Evolutionary conservation across 2,113 vertebrate species (phyloP).

Genomic region (Bubo blakistoni): DNA sequence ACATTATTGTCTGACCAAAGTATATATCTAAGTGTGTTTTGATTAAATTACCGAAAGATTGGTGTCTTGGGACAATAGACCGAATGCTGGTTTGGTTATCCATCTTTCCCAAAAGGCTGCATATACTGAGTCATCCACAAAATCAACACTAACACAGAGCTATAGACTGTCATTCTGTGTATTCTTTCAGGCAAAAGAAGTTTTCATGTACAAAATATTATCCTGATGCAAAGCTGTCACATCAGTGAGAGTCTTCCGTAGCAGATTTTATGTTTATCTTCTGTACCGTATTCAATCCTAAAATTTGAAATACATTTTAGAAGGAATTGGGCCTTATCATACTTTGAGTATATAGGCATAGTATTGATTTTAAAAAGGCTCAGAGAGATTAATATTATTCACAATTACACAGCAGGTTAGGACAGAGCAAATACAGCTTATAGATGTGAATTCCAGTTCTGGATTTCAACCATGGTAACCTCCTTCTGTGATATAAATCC

Average conservation of each 20-base stretch:
- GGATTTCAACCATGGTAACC: not conserved
- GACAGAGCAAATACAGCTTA: not conserved
- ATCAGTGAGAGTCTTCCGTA: not conserved
- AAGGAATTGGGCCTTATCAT: not conserved
- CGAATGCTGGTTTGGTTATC: not conserved
- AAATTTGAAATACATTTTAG: not conserved
- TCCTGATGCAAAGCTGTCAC: not conserved
- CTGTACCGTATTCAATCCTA: not conserved
- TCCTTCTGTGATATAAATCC: not conserved
- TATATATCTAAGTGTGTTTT: not conserved
- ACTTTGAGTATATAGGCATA: not conserved
- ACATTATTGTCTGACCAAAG: not conserved
- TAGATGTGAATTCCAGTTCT: not conserved
- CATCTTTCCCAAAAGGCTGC: not conserved
- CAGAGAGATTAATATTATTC: not conserved
- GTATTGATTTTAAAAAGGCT: not conserved
- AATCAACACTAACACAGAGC: not conserved
- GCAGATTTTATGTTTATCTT: not conserved
- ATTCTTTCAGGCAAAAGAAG: not conserved
- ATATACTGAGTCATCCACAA: not conserved
- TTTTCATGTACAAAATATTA: not conserved
- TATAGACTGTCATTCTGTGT: not conserved
- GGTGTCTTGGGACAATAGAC: not conserved
- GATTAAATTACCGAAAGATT: not conserved
- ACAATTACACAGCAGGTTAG: not conserved